phyloP scores from a whole-genome alignment of 1,140 invertebrate species.

The Drosophila pruinosa region DNA sequence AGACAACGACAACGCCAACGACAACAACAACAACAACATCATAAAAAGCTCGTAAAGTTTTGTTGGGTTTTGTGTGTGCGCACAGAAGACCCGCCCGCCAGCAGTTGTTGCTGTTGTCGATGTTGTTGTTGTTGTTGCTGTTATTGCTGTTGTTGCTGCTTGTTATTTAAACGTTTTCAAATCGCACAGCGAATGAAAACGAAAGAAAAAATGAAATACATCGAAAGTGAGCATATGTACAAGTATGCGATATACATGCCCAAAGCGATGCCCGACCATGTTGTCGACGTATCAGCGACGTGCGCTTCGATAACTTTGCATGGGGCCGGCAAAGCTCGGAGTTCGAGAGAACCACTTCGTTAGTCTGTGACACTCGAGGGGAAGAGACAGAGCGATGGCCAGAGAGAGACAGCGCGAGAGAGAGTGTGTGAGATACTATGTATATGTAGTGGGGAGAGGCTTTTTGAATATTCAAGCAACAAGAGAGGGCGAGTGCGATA shows the following conservation, averaged over 20 bases:
- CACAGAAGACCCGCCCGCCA: constrained; percentile 76
- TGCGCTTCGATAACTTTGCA: constrained; percentile 46
- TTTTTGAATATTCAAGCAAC: background rate
- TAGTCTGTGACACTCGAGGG: background rate
- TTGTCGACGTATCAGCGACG: constrained; percentile 72
- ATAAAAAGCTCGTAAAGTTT: constrained; percentile 62
- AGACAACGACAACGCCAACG: constrained; percentile 44
- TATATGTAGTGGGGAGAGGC: background rate
- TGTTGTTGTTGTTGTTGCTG: constrained; percentile 34
- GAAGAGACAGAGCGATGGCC: background rate
- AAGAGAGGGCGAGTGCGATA: constrained; percentile 6
- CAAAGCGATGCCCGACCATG: constrained; percentile 47
- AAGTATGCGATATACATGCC: background rate
- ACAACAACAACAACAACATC: constrained; percentile 54
- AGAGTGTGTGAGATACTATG: background rate
- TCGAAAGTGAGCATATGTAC: constrained; percentile 76
- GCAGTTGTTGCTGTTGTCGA: constrained; percentile 40
- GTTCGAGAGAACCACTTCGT: constrained; percentile 1
- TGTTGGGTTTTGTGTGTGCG: constrained; percentile 50
- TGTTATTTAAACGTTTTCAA: constrained; percentile 79
- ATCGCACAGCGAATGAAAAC: constrained; percentile 80
- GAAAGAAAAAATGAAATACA: constrained; percentile 81
- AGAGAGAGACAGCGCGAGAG: background rate
- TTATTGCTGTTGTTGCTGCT: constrained; percentile 54
- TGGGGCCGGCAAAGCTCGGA: constrained; percentile 38